These are phyloP conservation scores for Temnothorax curvispinosus DNA, from an alignment of 1,140 invertebrate genomes.

Conservation along the genomic window DNA sequence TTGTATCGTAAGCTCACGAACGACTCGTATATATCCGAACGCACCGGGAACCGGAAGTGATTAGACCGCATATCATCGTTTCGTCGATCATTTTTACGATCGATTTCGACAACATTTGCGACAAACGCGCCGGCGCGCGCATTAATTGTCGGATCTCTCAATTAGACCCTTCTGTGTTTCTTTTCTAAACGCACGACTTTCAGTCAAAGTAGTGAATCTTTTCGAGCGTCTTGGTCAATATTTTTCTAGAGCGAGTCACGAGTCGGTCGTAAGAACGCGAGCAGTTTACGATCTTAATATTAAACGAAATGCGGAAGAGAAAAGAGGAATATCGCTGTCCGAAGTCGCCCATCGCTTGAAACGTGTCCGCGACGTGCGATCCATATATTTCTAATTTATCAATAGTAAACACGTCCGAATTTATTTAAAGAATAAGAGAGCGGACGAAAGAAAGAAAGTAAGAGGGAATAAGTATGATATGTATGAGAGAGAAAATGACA, in stretches of 20 bases:
- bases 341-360: background rate
- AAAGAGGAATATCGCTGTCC: background rate
- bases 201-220: background rate
- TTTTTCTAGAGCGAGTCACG: slow-evolving; percentile 28
- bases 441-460: background rate
- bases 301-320: background rate
- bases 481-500: slow-evolving; percentile 58
- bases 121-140: background rate
- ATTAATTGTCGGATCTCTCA: background rate
- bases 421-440: slow-evolving; percentile 55
- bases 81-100: background rate
- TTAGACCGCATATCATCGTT: slow-evolving; percentile 1
- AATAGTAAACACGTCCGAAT: slow-evolving; percentile 53
- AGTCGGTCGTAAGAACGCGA: slow-evolving; percentile 60
- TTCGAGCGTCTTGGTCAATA: background rate
- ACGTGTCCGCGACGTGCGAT: background rate
- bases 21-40: slow-evolving; percentile 52
- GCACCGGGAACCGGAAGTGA: background rate
- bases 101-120: background rate
- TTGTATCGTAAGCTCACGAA: slow-evolving; percentile 51
- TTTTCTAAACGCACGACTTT: slow-evolving; percentile 12
- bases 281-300: slow-evolving; percentile 40
- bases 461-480: background rate
- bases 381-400: slow-evolving; percentile 47
- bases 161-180: background rate